Base-by-base conservation (phyloP, 2,797 vertebrate genomes). In the Todus mexicanus region DNA sequence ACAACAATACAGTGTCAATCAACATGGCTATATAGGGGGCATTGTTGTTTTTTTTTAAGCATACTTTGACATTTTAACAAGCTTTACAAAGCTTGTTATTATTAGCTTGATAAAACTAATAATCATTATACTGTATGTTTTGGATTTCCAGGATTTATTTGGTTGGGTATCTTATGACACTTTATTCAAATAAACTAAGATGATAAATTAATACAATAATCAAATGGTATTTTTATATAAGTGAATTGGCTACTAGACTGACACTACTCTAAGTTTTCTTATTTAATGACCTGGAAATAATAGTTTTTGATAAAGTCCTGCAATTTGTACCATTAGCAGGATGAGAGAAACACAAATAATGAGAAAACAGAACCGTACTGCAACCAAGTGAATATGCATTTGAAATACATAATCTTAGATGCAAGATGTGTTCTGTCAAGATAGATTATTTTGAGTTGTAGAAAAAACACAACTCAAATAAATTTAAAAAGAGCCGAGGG, bases 401-500 rank as follows among this genome's bases (percentile, higher is more conserved):
- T 79, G 48, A 89, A 92, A 91, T 21, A 33, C 27, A 3, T 10
- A 15, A 27, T n/a, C 50, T 86, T 37, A 48, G 80, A 40, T 4
- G 6, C 3, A 76, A 31, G n/a, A n/a, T 31, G 8, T 17, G 19
- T n/a, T 76, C 69, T 83, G 26, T 17, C 73, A 83, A 21, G 16
- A 47, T 1, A 69, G 14, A 5, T 53, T 61, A 56, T 47, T 10
- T n/a, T 19, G 7, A 77, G 25, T 4, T 61, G 19, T 7, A 83
- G 31, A 31, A 86, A 81, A 88, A 69, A 15, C 11, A 51, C 6
- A 63, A 38, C 20, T 53, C 50, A 60, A 56, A 42, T 12, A 53
- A 53, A 11, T n/a, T n/a, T n/a, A n/a, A 23, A 73, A 17, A 51
- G 40, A 5, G 3, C 2, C 4, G 2, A 11, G 4, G 7, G 25